Evolutionary conservation across 2,113 vertebrate species (phyloP), one percentile per base, ranked within the genome.

Genomic region (Mirza zaza): DNA sequence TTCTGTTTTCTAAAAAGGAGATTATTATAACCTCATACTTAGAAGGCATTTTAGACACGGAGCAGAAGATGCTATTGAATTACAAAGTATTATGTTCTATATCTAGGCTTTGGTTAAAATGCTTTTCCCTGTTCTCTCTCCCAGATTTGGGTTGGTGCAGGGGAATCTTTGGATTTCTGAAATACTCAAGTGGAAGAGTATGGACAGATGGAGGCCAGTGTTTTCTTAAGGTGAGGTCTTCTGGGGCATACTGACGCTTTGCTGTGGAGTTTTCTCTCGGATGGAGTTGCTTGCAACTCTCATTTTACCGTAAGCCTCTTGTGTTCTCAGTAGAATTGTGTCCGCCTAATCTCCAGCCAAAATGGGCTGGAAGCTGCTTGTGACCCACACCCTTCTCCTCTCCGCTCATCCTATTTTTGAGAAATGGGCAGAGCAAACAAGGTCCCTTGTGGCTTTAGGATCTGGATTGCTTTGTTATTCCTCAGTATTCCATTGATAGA

Each of bases 351-450:
- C 45, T 79, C 8, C 8, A 42, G 82, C 21, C 59, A 71, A 71
- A 71, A 68, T 17, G 13, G 15, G 14, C 1, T 42, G 52, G 65
- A 34, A 45, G 82, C 55, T 88, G 63, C 71, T 48, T 87, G 55
- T 77, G 77, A 34, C 36, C 48, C 20, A 63, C 32, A 55, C 0
- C 6, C 14, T 79, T 55, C 59, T 95, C 36, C 9, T 86, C 50
- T 85, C 29, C 12, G 52, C 34, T 85, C 67, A 87, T 73, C 63
- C n/a, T 59, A 15, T 42, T 80, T 89, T 95, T 94, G 75, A 92
- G 93, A 84, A 96, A 90, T 73, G 94, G 96, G 52, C 68, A 94
- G 76, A 96, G 93, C 90, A 84, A 95, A 59, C 42, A 52, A 95
- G 71, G 32, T 86, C 75, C 61, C n/a, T 94, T 70, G 48, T 87